phyloP scores from a whole-genome alignment of 2,888 invertebrate genomes.

The Cremastobaeus sp. region DNA sequence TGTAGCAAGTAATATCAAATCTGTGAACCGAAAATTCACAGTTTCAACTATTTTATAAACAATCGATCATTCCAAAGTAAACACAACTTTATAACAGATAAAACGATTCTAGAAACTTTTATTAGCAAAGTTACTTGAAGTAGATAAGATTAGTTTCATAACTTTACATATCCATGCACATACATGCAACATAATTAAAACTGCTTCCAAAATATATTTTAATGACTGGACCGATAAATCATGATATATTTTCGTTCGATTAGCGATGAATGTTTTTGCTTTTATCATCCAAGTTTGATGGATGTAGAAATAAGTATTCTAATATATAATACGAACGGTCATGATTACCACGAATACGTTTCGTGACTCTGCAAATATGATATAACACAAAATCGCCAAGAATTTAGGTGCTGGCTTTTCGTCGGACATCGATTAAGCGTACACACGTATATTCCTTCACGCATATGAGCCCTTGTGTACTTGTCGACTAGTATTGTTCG shows the following conservation, averaged over 20 bases:
- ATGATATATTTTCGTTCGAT: too few species aligned
- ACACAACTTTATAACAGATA: conserved; percentile 4
- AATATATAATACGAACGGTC: too few species aligned
- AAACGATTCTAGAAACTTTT: neutral
- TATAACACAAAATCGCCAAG: conserved; percentile 49
- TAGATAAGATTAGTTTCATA: conserved; percentile 2
- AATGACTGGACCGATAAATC: neutral
- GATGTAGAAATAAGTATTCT: too few species aligned
- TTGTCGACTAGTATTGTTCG: conserved; percentile 65
- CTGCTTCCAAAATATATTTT: neutral
- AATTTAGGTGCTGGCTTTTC: conserved; percentile 51
- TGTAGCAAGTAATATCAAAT: too few species aligned
- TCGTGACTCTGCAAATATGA: conserved; percentile 46
- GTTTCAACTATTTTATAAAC: neutral
- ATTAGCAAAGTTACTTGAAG: neutral
- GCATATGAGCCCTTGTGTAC: conserved; percentile 43
- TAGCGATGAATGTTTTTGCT: too few species aligned
- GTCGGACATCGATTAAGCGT: conserved; percentile 59
- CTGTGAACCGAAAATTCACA: too few species aligned
- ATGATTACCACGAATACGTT: conserved; percentile 9
- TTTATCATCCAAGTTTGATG: neutral
- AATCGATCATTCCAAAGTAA: neutral
- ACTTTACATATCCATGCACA: neutral
- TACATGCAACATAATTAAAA: neutral
- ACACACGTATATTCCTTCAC: conserved; percentile 45